Conservation (phyloP, 2,888 invertebrate genomes). For the Heliconius hortense region DNA sequence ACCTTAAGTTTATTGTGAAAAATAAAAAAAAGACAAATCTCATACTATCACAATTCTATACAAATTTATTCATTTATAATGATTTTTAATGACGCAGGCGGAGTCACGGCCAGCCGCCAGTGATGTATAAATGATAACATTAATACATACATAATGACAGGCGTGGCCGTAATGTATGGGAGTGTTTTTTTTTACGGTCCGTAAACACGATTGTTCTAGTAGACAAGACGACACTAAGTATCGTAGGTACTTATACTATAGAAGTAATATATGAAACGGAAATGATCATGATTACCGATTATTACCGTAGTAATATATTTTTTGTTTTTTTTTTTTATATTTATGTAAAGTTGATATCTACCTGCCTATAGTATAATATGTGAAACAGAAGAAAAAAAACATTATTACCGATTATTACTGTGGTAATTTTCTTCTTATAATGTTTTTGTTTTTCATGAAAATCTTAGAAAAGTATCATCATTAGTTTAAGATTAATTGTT, state of each 20-base stretch:
- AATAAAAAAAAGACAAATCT: not conserved
- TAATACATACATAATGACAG: slow-evolving; percentile 54
- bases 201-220: slow-evolving; percentile 51
- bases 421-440: not conserved
- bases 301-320: not conserved
- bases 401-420: not conserved
- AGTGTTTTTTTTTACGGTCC: slow-evolving; percentile 65
- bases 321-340: not conserved
- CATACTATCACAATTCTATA: not conserved
- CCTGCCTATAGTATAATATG: no score
- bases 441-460: not conserved
- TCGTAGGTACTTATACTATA: not conserved
- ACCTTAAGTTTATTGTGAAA: not conserved
- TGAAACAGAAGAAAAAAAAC: not conserved
- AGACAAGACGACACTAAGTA: not conserved
- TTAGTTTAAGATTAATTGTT: not conserved
- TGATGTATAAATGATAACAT: slow-evolving; percentile 35
- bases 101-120: slow-evolving; percentile 9
- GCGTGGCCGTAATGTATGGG: slow-evolving; percentile 63
- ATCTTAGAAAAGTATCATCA: no score
- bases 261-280: not conserved
- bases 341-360: no score
- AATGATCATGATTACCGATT: not conserved
- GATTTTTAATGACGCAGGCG: slow-evolving; percentile 10
- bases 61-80: slow-evolving; percentile 7